Conservation (phyloP, 2,113 vertebrate genomes). For the Labeo catla region DNA sequence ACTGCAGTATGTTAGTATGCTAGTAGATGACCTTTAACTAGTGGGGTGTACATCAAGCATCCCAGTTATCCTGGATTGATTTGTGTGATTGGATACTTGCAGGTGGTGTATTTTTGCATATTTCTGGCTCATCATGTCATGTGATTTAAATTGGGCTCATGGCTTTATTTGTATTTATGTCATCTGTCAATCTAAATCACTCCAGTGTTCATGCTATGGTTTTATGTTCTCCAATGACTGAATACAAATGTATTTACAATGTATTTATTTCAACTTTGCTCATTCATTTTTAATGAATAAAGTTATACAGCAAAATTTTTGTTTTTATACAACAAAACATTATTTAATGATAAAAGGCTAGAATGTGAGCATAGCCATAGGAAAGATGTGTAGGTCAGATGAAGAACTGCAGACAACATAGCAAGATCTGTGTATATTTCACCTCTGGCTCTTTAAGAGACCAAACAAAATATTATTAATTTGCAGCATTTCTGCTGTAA, state of each 20-base stretch:
- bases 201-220: slow-evolving; percentile 35
- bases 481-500: neutral
- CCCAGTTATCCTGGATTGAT: neutral
- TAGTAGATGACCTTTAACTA: neutral
- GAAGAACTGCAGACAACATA: neutral
- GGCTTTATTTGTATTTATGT: slow-evolving; percentile 11
- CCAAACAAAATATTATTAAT: neutral
- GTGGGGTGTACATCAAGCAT: neutral
- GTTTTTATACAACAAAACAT: neutral
- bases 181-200: slow-evolving; percentile 22
- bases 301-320: slow-evolving; percentile 40
- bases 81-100: neutral
- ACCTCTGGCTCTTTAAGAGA: neutral
- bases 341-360: neutral
- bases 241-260: slow-evolving; percentile 60
- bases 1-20: neutral
- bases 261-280: slow-evolving; percentile 61
- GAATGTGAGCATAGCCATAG: neutral
- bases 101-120: neutral
- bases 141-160: neutral
- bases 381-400: neutral
- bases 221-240: slow-evolving; percentile 47
- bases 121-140: slow-evolving; percentile 13
- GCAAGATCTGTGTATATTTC: neutral
- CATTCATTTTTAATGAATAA: slow-evolving; percentile 57